Evolutionary conservation across 2,888 invertebrate species (phyloP), one percentile per base, ranked within the genome.

Genomic region (Perizoma flavofasciatum): DNA sequence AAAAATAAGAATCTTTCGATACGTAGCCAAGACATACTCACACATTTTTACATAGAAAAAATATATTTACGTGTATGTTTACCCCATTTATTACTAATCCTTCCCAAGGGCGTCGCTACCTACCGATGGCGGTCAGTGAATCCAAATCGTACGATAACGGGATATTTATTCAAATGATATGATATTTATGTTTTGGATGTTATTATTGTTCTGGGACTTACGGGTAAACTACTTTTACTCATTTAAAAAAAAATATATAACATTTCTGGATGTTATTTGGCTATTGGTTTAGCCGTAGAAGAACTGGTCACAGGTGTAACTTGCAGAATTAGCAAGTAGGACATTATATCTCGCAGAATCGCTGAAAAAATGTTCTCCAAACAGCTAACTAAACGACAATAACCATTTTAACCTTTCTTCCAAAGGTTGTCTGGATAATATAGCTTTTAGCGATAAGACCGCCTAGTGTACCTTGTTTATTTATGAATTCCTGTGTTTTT

Each of bases 111-210:
- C 35, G 57, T 54, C 39, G 8, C 55, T 48, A 35, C 49, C 55
- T 48, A 35, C 49, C 45, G 5, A 10, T 11, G 5, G 7, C 49
- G 58, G 58, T 55, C 58, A 62, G 58, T 55, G 61, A 48, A 48
- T 54, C 41, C 40, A 39, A 57, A 45, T 57, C 41, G 32, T 49
- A 37, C 43, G 47, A 58, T 66, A 63, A 71, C 65, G 68, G 43
- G 67, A 62, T 72, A 68, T 73, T 74, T 74, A 76, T 76, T 75
- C 68, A 73, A 74, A 75, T 75, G 60, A 64, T 73, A 74, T 73
- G 69, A 75, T 75, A n/a, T n/a, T n/a, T n/a, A n/a, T 73, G 75
- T 73, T 71, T 67, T 63, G 65, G 67, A 59, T 54, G 65, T 67
- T 69, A 64, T 67, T 64, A 63, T 47, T 54, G 53, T 5, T 52